These are phyloP conservation scores for Platycercus adscitus DNA, from an alignment of 2,113 vertebrate species.

Conservation along the genomic window DNA sequence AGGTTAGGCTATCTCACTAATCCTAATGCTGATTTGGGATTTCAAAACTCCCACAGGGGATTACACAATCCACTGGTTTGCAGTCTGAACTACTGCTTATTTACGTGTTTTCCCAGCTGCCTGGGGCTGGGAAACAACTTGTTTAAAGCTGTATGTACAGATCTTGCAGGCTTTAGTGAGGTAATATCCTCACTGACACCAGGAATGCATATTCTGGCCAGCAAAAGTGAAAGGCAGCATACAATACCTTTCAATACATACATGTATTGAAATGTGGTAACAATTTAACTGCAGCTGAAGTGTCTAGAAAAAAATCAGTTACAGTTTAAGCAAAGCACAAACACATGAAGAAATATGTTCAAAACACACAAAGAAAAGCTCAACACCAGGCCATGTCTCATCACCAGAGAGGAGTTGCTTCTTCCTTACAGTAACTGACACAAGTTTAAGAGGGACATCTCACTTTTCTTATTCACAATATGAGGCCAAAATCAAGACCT, in stretches of 20 bases:
- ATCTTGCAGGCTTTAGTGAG: background rate
- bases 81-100: conserved; percentile 7
- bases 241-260: background rate
- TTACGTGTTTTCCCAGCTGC: conserved; percentile 26
- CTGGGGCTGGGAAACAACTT: background rate
- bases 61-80: conserved; percentile 21
- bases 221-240: background rate
- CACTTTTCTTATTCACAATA: background rate
- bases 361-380: background rate
- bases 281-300: background rate
- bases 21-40: background rate
- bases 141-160: conserved; percentile 9
- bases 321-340: background rate
- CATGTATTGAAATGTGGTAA: background rate
- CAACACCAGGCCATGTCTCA: background rate
- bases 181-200: background rate
- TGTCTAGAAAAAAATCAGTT: background rate
- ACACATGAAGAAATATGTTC: background rate
- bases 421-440: background rate
- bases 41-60: background rate
- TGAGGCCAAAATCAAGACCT: background rate
- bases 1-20: background rate
- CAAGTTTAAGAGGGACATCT: background rate
- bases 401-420: background rate
- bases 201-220: background rate